Conservation (phyloP, 2,113 vertebrate species). For the Indicator maculatus region DNA sequence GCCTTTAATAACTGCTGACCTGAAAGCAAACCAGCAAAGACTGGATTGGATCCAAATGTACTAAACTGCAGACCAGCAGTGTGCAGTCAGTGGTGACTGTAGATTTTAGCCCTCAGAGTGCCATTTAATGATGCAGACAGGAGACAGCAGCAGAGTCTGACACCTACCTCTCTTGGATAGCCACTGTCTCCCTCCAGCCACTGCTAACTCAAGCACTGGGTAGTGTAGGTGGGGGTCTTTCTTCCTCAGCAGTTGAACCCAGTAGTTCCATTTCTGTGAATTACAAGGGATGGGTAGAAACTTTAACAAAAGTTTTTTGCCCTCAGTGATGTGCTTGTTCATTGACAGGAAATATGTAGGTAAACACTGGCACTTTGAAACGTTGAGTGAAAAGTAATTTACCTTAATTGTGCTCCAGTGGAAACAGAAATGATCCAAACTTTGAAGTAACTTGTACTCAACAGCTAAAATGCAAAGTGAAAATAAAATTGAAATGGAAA, state of each 20-base stretch:
- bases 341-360: background rate
- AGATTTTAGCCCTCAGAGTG: background rate
- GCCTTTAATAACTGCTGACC: background rate
- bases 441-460: background rate
- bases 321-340: background rate
- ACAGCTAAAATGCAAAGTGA: background rate
- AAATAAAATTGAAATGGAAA: conserved; percentile 32
- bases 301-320: background rate
- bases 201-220: background rate
- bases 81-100: background rate
- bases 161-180: background rate
- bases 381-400: background rate
- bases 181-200: background rate
- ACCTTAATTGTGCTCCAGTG: background rate
- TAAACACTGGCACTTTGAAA: background rate
- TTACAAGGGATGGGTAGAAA: background rate
- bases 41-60: background rate
- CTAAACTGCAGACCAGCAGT: background rate
- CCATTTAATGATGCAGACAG: background rate
- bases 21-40: background rate
- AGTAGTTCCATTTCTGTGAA: background rate
- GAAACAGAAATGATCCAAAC: background rate
- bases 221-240: background rate
- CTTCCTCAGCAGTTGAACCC: background rate
- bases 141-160: background rate